A percentile compares a stretch with the other conserved stretches of the same genome.
These are phyloP conservation scores for Spisula solida DNA, from an alignment of 2,888 invertebrate species.

Conservation along the genomic window DNA sequence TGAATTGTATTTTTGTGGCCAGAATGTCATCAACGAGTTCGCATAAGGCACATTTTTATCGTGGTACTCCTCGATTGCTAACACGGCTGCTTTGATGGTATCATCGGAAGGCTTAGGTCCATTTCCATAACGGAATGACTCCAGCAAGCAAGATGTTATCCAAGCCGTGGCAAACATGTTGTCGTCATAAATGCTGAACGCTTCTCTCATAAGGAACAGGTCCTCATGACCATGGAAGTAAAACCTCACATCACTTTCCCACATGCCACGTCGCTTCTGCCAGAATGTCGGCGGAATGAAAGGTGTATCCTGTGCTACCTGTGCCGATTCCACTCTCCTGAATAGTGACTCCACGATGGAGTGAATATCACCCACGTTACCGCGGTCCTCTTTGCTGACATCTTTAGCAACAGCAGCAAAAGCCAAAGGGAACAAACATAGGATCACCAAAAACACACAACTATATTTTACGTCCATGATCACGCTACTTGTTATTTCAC, in stretches of 20 bases:
- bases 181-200: constrained; percentile 80
- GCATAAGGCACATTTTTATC: constrained; percentile 78
- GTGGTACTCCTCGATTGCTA: constrained; percentile 74
- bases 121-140: constrained; percentile 74
- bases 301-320: constrained; percentile 70
- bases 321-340: constrained; percentile 64
- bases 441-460: neutral
- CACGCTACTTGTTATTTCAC: neutral
- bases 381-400: neutral
- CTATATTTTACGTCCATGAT: neutral
- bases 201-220: constrained; percentile 75
- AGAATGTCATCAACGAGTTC: constrained; percentile 82
- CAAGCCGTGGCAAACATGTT: constrained; percentile 85
- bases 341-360: constrained; percentile 70
- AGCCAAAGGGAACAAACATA: neutral
- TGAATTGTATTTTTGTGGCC: constrained; percentile 80
- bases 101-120: constrained; percentile 71
- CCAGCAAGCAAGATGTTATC: constrained; percentile 81
- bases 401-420: constrained; percentile 3
- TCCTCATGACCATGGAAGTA: constrained; percentile 80
- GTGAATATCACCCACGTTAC: constrained; percentile 30
- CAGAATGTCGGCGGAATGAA: constrained; percentile 75
- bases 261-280: constrained; percentile 80
- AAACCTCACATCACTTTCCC: constrained; percentile 80
- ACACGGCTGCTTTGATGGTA: constrained; percentile 55